A percentile compares a stretch with the other conserved stretches of the same genome.
Evolutionary conservation across 2,888 invertebrate species (phyloP).

Genomic region (Serrognathus titanus): DNA sequence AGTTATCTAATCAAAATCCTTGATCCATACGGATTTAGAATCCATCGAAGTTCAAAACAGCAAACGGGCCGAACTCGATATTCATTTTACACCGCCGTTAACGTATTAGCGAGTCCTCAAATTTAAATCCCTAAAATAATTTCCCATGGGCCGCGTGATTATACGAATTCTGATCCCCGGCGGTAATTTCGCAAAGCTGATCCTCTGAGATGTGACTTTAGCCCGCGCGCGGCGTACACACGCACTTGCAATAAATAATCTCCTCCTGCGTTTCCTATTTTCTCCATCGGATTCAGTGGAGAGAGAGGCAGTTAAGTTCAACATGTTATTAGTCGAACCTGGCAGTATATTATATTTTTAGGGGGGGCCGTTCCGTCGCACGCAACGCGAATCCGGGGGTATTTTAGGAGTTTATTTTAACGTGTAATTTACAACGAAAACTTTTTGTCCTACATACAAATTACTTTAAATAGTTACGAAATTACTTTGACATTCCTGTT

Average conservation of each 20-base stretch:
- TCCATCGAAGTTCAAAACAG: conserved; percentile 22
- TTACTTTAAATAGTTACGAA: too few species aligned
- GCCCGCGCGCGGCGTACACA: conserved; percentile 13
- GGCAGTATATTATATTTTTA: neutral
- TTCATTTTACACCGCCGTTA: conserved; percentile 27
- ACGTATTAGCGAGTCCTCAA: conserved; percentile 30
- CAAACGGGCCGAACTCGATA: conserved; percentile 15
- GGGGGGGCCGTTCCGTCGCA: too few species aligned
- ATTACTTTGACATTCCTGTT: too few species aligned
- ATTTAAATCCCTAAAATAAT: conserved; percentile 38
- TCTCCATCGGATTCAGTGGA: conserved; percentile 26
- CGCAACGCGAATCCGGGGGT: too few species aligned
- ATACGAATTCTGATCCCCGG: conserved; percentile 34
- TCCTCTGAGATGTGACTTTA: conserved; percentile 10
- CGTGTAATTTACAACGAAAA: too few species aligned
- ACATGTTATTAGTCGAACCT: conserved; percentile 8
- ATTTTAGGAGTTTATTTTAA: too few species aligned
- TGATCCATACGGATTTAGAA: conserved; percentile 21
- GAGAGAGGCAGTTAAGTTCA: conserved; percentile 26
- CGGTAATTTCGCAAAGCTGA: conserved; percentile 32
- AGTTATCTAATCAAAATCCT: neutral
- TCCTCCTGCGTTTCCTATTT: conserved; percentile 28
- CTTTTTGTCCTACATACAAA: too few species aligned
- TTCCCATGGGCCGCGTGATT: conserved; percentile 34
- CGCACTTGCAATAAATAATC: conserved; percentile 38